These are phyloP conservation scores for Mylabris phalerata DNA, from an alignment of 1,140 invertebrate genomes.

Conservation along the genomic window DNA sequence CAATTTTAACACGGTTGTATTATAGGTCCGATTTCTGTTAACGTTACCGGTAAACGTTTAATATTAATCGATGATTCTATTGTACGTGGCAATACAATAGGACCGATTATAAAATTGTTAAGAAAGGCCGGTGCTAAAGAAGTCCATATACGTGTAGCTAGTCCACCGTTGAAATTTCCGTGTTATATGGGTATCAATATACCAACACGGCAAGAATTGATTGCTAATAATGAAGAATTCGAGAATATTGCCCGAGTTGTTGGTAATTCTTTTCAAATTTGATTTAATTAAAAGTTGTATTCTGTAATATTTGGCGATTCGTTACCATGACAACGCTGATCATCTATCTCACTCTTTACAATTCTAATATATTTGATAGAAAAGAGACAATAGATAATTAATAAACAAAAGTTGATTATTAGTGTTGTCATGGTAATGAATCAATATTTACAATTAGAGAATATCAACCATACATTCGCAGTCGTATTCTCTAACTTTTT, in stretches of 20 bases:
- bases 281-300: too few species aligned
- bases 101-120: conserved; percentile 90
- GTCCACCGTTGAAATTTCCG: conserved; percentile 88
- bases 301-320: too few species aligned
- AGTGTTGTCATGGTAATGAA: too few species aligned
- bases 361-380: too few species aligned
- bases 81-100: conserved; percentile 94
- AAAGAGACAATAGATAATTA: too few species aligned
- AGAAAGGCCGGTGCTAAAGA: conserved; percentile 88
- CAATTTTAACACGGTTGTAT: conserved; percentile 2
- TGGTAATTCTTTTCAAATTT: conserved; percentile 50
- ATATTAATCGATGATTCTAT: conserved; percentile 96
- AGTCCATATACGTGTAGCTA: conserved; percentile 93
- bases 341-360: too few species aligned
- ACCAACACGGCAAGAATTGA: conserved; percentile 89
- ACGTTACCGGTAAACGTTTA: conserved; percentile 78
- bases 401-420: too few species aligned
- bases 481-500: too few species aligned
- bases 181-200: conserved; percentile 99
- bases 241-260: conserved; percentile 74
- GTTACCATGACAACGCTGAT: too few species aligned
- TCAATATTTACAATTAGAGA: too few species aligned
- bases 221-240: conserved; percentile 80
- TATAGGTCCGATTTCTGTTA: conserved; percentile 77
- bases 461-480: too few species aligned